Conservation (phyloP, 2,797 vertebrate genomes). For the Syngnathus rostellatus region DNA sequence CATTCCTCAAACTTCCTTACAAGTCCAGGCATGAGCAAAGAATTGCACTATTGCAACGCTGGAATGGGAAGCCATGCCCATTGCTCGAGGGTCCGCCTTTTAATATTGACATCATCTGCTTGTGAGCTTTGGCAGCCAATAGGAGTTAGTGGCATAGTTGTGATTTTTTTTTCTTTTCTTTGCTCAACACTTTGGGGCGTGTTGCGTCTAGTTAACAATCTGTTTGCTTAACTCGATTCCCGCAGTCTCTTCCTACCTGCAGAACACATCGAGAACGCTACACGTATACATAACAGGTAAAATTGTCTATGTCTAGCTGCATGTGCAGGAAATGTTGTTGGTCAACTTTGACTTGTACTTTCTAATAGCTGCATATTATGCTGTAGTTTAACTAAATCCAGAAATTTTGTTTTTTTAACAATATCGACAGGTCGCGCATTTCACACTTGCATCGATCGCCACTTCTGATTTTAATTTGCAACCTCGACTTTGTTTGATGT, state of each 20-base stretch:
- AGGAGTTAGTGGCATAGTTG: neutral
- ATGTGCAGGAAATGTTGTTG: neutral
- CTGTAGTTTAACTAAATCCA: neutral
- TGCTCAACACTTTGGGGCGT: slow-evolving; percentile 47
- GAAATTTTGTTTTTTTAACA: neutral
- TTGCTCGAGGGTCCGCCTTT: neutral
- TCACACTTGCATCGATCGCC: neutral
- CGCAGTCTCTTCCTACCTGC: slow-evolving; percentile 38
- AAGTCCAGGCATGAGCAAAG: neutral
- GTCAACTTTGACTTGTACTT: neutral
- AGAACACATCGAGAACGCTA: neutral
- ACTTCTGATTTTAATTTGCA: neutral
- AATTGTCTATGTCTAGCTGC: neutral
- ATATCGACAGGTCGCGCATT: neutral
- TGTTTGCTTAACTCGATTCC: slow-evolving; percentile 23
- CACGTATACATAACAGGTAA: slow-evolving; percentile 44
- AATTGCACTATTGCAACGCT: neutral
- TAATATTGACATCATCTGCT: neutral
- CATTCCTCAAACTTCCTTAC: neutral
- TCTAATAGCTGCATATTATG: neutral
- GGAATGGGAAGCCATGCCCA: neutral
- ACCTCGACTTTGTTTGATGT: no score
- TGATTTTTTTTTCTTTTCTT: slow-evolving; percentile 11
- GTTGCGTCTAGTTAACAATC: slow-evolving; percentile 61
- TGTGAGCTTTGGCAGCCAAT: neutral